phyloP scores from a whole-genome alignment of 2,113 vertebrate species.

The Arizona elegans region DNA sequence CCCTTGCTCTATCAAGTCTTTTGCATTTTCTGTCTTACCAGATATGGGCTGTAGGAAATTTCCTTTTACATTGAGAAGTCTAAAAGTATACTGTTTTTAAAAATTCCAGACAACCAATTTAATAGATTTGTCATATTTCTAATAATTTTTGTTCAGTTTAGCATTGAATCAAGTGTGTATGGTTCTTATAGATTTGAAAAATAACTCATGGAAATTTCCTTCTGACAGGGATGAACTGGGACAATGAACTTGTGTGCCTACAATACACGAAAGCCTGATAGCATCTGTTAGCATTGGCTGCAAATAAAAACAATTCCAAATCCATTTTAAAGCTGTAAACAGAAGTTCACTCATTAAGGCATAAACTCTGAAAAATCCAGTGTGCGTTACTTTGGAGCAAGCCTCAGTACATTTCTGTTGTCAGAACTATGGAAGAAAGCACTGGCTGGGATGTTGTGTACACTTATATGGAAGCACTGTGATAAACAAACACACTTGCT shows the following conservation, averaged over 20 bases:
- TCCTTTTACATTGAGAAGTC: neutral
- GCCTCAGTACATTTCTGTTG: neutral
- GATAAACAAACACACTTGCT: neutral
- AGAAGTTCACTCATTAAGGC: neutral
- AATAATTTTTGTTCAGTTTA: neutral
- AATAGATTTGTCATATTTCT: neutral
- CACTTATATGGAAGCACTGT: neutral
- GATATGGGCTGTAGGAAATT: neutral
- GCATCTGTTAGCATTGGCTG: neutral
- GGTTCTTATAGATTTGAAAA: neutral
- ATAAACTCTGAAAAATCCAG: neutral
- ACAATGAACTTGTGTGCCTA: neutral
- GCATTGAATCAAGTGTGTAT: neutral
- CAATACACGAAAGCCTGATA: neutral
- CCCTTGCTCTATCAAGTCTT: neutral
- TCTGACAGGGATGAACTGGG: neutral
- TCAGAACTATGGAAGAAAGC: neutral
- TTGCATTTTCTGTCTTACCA: neutral
- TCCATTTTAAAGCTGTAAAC: neutral
- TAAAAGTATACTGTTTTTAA: neutral
- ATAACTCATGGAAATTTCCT: neutral
- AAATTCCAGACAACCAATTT: neutral
- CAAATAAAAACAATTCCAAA: neutral
- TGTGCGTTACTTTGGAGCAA: neutral
- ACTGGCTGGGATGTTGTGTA: neutral